Conservation (phyloP, 2,113 vertebrate species). For the Onychorhynchus coronatus region DNA sequence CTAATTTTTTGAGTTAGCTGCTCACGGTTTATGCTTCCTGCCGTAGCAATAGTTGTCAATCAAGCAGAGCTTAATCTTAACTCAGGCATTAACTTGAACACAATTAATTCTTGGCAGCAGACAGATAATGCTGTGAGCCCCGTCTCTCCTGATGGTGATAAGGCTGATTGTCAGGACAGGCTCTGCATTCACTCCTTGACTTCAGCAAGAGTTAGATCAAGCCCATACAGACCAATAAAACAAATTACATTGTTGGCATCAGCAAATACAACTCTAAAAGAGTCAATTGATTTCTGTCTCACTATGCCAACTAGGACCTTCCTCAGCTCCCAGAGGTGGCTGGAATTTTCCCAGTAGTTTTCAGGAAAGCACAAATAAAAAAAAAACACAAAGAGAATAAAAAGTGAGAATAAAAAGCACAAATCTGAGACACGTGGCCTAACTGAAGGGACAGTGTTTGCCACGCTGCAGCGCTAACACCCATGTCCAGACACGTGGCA, state of each 20-base stretch:
- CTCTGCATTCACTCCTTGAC: slow-evolving; percentile 18
- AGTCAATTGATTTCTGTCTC: not conserved
- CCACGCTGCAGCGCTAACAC: not conserved
- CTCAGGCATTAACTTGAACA: slow-evolving; percentile 62
- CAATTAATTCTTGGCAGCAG: slow-evolving; percentile 62
- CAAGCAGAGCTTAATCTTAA: slow-evolving; percentile 40
- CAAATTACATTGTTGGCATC: slow-evolving; percentile 1
- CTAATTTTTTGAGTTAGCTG: not conserved
- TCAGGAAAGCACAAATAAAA: not conserved
- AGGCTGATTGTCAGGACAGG: slow-evolving; percentile 41
- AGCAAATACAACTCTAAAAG: not conserved
- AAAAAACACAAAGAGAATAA: no score
- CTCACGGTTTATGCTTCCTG: not conserved
- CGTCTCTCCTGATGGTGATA: slow-evolving; percentile 25
- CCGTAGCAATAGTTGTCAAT: slow-evolving; percentile 32
- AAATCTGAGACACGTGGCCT: not conserved
- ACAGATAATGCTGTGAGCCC: not conserved
- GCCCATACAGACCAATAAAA: slow-evolving; percentile 45
- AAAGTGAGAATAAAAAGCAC: not conserved
- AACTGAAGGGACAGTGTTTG: not conserved
- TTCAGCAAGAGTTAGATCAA: slow-evolving; percentile 53
- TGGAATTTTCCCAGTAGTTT: not conserved
- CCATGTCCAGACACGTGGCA: not conserved
- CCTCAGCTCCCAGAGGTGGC: not conserved
- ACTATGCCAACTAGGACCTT: not conserved